These are phyloP conservation scores for Drosophila murphyi DNA, from an alignment of 1,140 invertebrate species.

Conservation along the genomic window DNA sequence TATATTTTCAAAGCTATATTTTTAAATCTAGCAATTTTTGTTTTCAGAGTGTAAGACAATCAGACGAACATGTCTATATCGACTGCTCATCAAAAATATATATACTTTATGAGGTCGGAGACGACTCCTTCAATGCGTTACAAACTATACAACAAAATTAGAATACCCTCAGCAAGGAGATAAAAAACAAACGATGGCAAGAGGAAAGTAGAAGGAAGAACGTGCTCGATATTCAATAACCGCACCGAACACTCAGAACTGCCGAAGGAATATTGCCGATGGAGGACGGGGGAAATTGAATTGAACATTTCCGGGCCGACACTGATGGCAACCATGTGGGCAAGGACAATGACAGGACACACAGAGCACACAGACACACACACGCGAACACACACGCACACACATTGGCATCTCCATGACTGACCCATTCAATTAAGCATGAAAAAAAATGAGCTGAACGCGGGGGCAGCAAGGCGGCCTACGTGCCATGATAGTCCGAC, in stretches of 20 bases:
- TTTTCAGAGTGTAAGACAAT: too few relatives aligned
- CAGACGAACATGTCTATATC: too few relatives aligned
- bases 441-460: conserved; percentile 61
- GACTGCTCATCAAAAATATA: too few relatives aligned
- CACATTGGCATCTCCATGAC: conserved; percentile 54
- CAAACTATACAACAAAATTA: too few relatives aligned
- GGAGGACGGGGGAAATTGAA: conserved; percentile 55
- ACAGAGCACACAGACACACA: not conserved
- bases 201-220: conserved; percentile 11
- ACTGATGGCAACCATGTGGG: conserved; percentile 55
- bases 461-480: conserved; percentile 11
- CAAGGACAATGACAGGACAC: conserved; percentile 55
- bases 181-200: not conserved
- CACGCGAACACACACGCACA: conserved; percentile 8
- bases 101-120: too few relatives aligned
- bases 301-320: conserved; percentile 72
- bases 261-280: conserved; percentile 2
- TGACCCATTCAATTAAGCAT: conserved; percentile 84
- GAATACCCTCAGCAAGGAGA: too few relatives aligned
- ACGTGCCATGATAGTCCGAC: conserved; percentile 47
- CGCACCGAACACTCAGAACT: conserved; percentile 38
- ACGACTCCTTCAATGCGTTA: too few relatives aligned
- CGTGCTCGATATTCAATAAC: conserved; percentile 81
- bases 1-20: too few relatives aligned
- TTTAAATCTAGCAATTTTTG: too few relatives aligned